These are phyloP conservation scores for Chitala chitala DNA, from an alignment of 2,113 vertebrate genomes.

Conservation along the genomic window DNA sequence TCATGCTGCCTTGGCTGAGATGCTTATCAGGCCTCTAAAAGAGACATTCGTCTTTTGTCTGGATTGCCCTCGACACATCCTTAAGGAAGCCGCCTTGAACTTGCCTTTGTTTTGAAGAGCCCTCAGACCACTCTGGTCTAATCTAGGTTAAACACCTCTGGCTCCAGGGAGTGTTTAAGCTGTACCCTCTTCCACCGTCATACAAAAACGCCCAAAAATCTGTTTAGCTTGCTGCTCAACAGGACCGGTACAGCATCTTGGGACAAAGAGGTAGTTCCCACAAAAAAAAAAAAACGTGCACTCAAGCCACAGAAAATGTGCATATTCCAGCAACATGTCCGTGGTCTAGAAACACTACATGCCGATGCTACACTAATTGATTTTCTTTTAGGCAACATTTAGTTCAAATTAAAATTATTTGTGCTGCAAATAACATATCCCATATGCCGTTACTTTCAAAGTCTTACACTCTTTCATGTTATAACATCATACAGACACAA, in stretches of 20 bases:
- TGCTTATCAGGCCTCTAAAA: constrained; percentile 77
- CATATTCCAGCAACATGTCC: neutral
- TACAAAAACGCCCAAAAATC: constrained; percentile 17
- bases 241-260: neutral
- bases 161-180: constrained; percentile 62
- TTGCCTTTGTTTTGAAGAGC: constrained; percentile 75
- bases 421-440: no score
- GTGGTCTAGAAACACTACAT: no score
- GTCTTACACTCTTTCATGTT: no score
- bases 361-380: no score
- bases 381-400: no score
- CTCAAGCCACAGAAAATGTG: neutral
- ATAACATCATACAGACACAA: neutral
- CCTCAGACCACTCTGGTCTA: constrained; percentile 64
- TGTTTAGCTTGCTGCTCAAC: constrained; percentile 26
- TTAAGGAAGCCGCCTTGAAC: constrained; percentile 70
- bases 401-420: neutral
- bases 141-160: constrained; percentile 70
- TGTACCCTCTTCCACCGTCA: constrained; percentile 51
- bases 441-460: no score
- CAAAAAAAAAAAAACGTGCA: neutral
- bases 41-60: constrained; percentile 81
- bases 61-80: constrained; percentile 78
- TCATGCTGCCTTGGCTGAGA: constrained; percentile 67
- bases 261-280: neutral